These are phyloP conservation scores for Acestrorhynchus altus DNA, from an alignment of 2,797 vertebrate genomes.

Conservation along the genomic window DNA sequence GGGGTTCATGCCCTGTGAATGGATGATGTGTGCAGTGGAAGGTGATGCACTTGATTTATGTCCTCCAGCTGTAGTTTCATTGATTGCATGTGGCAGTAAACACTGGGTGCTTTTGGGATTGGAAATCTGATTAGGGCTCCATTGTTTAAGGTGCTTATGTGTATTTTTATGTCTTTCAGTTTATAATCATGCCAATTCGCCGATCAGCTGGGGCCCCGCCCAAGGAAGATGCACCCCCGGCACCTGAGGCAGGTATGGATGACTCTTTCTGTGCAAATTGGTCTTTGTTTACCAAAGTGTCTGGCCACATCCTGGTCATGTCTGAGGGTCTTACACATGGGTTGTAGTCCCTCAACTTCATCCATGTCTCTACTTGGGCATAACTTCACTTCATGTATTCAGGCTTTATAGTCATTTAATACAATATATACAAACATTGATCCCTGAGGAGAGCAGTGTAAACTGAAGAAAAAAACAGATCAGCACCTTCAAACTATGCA, in stretches of 20 bases:
- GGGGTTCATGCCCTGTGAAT: too few species aligned
- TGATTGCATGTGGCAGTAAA: too few species aligned
- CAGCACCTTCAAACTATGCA: constrained; percentile 21
- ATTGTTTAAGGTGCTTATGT: neutral
- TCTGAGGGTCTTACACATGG: too few species aligned
- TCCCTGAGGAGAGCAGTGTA: too few species aligned
- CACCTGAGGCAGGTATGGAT: constrained; percentile 82
- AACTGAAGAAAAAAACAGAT: too few species aligned
- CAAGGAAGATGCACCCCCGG: constrained; percentile 84
- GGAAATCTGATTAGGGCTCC: neutral
- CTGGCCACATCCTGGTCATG: too few species aligned
- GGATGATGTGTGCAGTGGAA: too few species aligned
- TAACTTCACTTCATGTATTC: neutral
- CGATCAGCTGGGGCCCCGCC: constrained; percentile 86
- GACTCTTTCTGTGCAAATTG: constrained; percentile 61
- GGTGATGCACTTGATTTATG: too few species aligned
- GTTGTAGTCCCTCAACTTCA: neutral
- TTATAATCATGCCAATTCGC: constrained; percentile 90
- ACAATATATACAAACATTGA: too few species aligned
- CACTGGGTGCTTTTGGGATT: neutral
- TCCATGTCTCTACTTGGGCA: neutral
- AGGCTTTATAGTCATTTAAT: neutral
- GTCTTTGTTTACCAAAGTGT: neutral
- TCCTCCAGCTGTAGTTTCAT: too few species aligned
- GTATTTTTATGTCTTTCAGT: constrained; percentile 17